Evolutionary conservation across 2,888 invertebrate genomes (phyloP).

Genomic region (Rhodophaea formosa): DNA sequence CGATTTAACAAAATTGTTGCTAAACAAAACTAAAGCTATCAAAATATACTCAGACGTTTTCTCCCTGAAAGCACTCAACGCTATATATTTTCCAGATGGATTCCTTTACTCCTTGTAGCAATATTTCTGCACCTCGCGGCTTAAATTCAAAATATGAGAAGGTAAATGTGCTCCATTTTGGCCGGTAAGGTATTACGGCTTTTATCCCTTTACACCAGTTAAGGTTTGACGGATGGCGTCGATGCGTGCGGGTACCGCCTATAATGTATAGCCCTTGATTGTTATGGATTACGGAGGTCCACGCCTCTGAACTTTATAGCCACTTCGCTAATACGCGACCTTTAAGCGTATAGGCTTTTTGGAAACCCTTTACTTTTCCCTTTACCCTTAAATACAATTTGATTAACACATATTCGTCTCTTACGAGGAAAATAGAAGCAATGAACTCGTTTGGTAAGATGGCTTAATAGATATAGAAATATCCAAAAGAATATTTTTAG

Average conservation of each 20-base stretch:
- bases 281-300: neutral
- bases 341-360: neutral
- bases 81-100: neutral
- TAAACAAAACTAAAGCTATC: neutral
- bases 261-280: neutral
- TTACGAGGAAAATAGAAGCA: no score
- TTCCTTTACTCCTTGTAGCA: neutral
- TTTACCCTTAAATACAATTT: no score
- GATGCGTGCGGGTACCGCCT: neutral
- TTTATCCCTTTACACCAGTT: conserved; percentile 12
- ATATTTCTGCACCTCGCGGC: neutral
- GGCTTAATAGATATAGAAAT: no score
- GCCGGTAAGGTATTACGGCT: conserved; percentile 14
- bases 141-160: conserved; percentile 10
- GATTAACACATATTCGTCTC: no score
- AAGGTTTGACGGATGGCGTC: conserved; percentile 9
- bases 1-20: no score
- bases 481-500: no score
- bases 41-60: neutral
- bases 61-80: neutral
- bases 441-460: no score
- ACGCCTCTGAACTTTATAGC: conserved; percentile 1
- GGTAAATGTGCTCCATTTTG: conserved; percentile 13
- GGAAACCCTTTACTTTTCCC: no score
- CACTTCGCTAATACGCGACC: neutral